A percentile compares a stretch with the other conserved stretches of the same genome.
Conservation (phyloP, 2,888 invertebrate species). For the Furcula furcula region DNA sequence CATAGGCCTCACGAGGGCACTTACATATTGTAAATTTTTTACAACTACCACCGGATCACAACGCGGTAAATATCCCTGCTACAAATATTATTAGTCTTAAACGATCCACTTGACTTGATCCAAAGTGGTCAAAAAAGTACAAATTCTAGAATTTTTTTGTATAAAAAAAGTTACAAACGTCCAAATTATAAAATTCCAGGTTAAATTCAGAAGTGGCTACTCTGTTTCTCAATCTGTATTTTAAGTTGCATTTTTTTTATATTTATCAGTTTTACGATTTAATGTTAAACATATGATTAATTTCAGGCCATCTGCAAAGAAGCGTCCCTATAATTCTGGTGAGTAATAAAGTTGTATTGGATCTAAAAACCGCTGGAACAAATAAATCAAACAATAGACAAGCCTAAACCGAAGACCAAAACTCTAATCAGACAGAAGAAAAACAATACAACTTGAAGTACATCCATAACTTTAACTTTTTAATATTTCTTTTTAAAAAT, state of each 20-base stretch:
- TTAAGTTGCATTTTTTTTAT: constrained; percentile 21
- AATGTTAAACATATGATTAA: constrained; percentile 6
- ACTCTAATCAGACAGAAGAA: constrained; percentile 28
- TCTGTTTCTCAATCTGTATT: neutral
- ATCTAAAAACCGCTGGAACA: constrained; percentile 32
- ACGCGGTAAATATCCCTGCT: too few relatives aligned
- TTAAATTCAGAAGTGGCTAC: neutral
- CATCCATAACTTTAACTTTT: constrained; percentile 14
- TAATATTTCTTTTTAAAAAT: constrained; percentile 25
- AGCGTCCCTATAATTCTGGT: constrained; percentile 36
- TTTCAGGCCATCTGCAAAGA: constrained; percentile 25
- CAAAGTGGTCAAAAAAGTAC: too few relatives aligned
- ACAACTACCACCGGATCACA: too few relatives aligned
- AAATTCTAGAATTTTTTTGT: too few relatives aligned
- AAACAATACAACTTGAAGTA: constrained; percentile 30
- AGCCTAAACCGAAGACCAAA: constrained; percentile 22
- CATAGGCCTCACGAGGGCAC: too few relatives aligned
- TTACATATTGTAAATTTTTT: too few relatives aligned
- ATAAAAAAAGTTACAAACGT: too few relatives aligned
- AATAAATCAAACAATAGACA: constrained; percentile 18
- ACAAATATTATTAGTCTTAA: too few relatives aligned
- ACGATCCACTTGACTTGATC: too few relatives aligned
- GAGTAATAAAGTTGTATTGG: constrained; percentile 43
- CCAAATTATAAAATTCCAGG: neutral
- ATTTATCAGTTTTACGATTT: constrained; percentile 3